Evolutionary conservation across 2,888 invertebrate genomes (phyloP).

Genomic region (Carcina quercana): DNA sequence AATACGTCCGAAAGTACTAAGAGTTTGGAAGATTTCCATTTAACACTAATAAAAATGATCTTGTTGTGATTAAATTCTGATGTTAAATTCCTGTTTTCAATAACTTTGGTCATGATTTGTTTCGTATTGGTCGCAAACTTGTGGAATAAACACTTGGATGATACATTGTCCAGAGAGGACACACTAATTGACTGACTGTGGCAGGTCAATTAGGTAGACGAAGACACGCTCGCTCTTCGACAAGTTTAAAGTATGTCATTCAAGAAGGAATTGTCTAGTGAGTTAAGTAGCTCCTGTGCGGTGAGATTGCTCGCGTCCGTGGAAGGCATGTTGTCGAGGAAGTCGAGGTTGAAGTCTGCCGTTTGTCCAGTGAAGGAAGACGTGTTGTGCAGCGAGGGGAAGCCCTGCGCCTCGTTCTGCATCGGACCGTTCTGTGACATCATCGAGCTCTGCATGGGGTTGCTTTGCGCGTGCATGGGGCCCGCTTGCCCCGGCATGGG

Average conservation of each 20-base stretch:
- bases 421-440: conserved; percentile 32
- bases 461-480: conserved; percentile 30
- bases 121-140: conserved; percentile 43
- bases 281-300: conserved; percentile 88
- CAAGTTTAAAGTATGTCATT: conserved; percentile 74
- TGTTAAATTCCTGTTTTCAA: conserved; percentile 51
- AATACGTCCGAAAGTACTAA: conserved; percentile 51
- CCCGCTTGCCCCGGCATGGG: conserved; percentile 33
- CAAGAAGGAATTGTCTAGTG: conserved; percentile 85
- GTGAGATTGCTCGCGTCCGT: conserved; percentile 84
- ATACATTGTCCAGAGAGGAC: conserved; percentile 20
- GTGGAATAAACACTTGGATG: conserved; percentile 1
- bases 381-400: conserved; percentile 49
- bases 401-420: conserved; percentile 27
- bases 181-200: conserved; percentile 33
- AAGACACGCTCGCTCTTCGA: conserved; percentile 2
- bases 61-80: conserved; percentile 25
- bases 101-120: conserved; percentile 61
- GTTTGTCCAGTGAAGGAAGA: conserved; percentile 67
- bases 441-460: conserved; percentile 38
- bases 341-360: conserved; percentile 87
- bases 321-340: conserved; percentile 87
- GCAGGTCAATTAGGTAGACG: conserved; percentile 24
- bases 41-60: conserved; percentile 19
- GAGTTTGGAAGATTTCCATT: conserved; percentile 36